phyloP scores from a whole-genome alignment of 1,140 invertebrate species.

The Heliothis virescens region DNA sequence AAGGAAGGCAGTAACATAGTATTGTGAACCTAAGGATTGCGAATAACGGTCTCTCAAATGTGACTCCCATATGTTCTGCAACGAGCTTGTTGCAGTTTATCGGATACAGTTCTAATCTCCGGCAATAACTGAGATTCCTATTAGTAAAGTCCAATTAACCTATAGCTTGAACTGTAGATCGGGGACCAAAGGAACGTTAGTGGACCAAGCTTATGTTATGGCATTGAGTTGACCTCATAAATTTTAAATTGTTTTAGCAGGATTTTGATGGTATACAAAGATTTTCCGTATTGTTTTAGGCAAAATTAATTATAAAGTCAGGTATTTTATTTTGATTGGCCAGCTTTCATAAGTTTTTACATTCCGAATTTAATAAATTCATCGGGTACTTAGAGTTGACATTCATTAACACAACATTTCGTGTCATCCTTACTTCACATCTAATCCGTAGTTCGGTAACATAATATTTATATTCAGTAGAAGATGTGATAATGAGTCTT shows the following conservation, averaged over 20 bases:
- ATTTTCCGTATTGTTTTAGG: background rate
- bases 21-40: conserved; percentile 12
- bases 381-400: no score
- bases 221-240: background rate
- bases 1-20: conserved; percentile 8
- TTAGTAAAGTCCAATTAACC: conserved; percentile 41
- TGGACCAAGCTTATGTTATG: background rate
- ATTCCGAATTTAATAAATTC: no score
- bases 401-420: no score
- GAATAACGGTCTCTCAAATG: conserved; percentile 19
- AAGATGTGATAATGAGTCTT: background rate
- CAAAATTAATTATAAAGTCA: no score
- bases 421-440: no score
- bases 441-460: background rate
- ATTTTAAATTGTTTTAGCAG: background rate
- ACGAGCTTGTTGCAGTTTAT: conserved; percentile 32
- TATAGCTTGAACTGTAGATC: conserved; percentile 37
- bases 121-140: conserved; percentile 38
- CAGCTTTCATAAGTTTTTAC: no score
- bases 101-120: conserved; percentile 34
- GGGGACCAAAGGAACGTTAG: background rate
- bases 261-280: background rate
- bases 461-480: background rate
- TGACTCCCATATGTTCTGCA: conserved; percentile 22
- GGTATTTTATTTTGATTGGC: no score